Evolutionary conservation across 2,888 invertebrate species (phyloP).

Genomic region (Leptogaster cylindrica): DNA sequence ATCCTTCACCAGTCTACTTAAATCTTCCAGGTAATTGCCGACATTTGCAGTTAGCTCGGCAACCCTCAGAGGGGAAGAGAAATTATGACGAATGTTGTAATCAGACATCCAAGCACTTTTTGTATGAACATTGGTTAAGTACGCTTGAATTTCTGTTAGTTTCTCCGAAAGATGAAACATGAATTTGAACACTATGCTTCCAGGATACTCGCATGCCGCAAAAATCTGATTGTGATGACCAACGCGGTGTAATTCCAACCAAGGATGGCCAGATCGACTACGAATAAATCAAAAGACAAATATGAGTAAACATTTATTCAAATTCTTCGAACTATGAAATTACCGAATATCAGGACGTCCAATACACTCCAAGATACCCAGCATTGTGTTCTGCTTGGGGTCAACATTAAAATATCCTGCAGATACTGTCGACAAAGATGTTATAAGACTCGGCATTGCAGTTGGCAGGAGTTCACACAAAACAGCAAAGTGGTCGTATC

Average conservation of each 20-base stretch:
- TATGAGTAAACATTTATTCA: not conserved
- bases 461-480: constrained; percentile 73
- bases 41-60: constrained; percentile 68
- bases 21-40: constrained; percentile 66
- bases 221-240: constrained; percentile 66
- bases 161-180: constrained; percentile 60
- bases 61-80: constrained; percentile 71
- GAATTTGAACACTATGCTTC: constrained; percentile 65
- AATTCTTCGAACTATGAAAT: constrained; percentile 34
- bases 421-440: constrained; percentile 66
- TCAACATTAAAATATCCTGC: constrained; percentile 68
- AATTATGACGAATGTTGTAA: constrained; percentile 73
- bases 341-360: constrained; percentile 58
- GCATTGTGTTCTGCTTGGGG: constrained; percentile 62
- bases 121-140: constrained; percentile 56
- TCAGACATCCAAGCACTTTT: constrained; percentile 72
- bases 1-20: constrained; percentile 64
- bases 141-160: constrained; percentile 58
- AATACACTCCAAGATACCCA: constrained; percentile 66
- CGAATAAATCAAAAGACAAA: constrained; percentile 17
- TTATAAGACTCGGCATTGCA: constrained; percentile 70
- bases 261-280: constrained; percentile 61
- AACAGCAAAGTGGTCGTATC: constrained; percentile 75
- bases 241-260: constrained; percentile 67
- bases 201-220: constrained; percentile 71